Conservation (phyloP, 1,140 invertebrate species). For the Drosophila baimaii region DNA sequence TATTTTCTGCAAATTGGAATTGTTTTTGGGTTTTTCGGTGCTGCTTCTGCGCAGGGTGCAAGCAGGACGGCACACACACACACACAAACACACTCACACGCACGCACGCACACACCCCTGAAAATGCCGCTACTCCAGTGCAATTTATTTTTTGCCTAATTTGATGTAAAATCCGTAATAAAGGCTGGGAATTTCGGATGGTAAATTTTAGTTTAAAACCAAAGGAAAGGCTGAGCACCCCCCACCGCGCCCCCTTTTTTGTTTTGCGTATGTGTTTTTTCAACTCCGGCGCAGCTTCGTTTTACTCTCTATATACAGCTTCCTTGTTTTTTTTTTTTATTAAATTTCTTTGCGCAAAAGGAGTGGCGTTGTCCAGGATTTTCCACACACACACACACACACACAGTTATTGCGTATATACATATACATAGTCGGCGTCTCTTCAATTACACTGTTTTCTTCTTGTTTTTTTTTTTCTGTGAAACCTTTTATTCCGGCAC, state of each 20-base stretch:
- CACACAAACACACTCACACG: background rate
- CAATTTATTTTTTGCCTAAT: constrained; percentile 26
- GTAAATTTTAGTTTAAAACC: constrained; percentile 4
- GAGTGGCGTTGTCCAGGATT: constrained; percentile 69
- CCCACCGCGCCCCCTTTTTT: constrained; percentile 13
- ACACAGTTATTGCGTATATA: constrained; percentile 13
- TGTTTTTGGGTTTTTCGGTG: constrained; percentile 18
- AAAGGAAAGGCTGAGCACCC: background rate
- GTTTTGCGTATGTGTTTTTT: constrained; percentile 50
- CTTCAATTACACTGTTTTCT: constrained; percentile 22
- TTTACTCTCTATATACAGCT: constrained; percentile 48
- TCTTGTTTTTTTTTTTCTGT: constrained; percentile 1
- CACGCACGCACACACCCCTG: constrained; percentile 28
- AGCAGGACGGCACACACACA: constrained; percentile 25
- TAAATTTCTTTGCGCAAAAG: constrained; percentile 73
- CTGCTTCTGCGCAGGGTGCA: constrained; percentile 59
- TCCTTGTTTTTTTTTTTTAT: constrained; percentile 46
- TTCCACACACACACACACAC: constrained; percentile 50
- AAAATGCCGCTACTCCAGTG: constrained; percentile 49
- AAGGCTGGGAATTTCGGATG: constrained; percentile 1
- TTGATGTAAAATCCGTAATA: constrained; percentile 12
- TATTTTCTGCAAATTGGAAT: constrained; percentile 44
- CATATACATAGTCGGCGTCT: constrained; percentile 25
- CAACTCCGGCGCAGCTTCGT: constrained; percentile 73
- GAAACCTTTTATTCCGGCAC: constrained; percentile 18